Conservation (phyloP, 2,888 invertebrate species). For the Malthinus flaveolus region DNA sequence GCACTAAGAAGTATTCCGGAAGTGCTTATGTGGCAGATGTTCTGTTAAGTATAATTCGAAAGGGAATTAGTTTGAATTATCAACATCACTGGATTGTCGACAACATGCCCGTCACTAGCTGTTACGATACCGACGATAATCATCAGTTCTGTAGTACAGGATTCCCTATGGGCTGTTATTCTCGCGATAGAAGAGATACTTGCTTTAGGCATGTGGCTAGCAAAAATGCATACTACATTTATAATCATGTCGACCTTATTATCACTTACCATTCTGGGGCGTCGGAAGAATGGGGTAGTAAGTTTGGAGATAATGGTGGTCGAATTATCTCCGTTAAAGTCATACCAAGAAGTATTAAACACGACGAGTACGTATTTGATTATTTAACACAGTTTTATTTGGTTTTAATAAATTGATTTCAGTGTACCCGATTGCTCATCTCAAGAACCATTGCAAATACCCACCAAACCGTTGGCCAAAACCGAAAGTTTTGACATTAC, state of each 20-base stretch:
- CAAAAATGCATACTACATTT: slow-evolving; percentile 84
- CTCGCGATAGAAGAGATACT: slow-evolving; percentile 43
- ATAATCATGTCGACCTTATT: slow-evolving; percentile 94
- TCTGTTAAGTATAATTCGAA: slow-evolving; percentile 80
- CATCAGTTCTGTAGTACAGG: slow-evolving; percentile 90
- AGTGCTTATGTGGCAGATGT: slow-evolving; percentile 60
- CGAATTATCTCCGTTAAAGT: slow-evolving; percentile 85
- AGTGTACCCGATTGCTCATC: slow-evolving; percentile 59
- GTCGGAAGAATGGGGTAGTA: slow-evolving; percentile 84
- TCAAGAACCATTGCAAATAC: slow-evolving; percentile 72
- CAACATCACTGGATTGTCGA: slow-evolving; percentile 99
- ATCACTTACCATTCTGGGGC: slow-evolving; percentile 92
- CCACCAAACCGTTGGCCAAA: slow-evolving; percentile 55
- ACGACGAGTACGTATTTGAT: slow-evolving; percentile 41
- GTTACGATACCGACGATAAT: slow-evolving; percentile 72
- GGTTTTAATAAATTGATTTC: slow-evolving; percentile 27
- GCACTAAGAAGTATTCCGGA: slow-evolving; percentile 72
- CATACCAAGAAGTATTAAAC: slow-evolving; percentile 49
- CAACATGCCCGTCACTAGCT: slow-evolving; percentile 99
- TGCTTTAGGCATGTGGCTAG: slow-evolving; percentile 43
- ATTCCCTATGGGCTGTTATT: slow-evolving; percentile 93
- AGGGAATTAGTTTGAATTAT: slow-evolving; percentile 91
- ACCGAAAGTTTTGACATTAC: slow-evolving; percentile 65
- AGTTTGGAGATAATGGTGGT: slow-evolving; percentile 79
- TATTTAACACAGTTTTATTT: neutral